Base-by-base conservation (phyloP, 1,140 invertebrate species). In the Ips typographus region DNA sequence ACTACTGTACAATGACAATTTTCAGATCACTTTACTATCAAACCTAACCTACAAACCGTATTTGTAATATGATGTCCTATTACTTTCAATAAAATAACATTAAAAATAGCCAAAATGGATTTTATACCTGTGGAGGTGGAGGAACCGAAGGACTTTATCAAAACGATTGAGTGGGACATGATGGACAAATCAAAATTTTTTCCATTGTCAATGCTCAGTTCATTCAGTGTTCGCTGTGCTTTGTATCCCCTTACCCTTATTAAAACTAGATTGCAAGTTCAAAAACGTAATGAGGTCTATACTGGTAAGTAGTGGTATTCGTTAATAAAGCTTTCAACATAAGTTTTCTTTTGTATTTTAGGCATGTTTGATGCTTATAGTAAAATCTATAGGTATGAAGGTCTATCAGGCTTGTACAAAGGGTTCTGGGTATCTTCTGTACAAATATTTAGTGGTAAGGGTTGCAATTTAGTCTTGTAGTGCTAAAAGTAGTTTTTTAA, bases 121-220 rank as follows among this genome's bases (percentile, higher is more conserved):
- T 71, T 71, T 65, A 60, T 71, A 6, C 57, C 69, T 37, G 69
- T 71, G 22, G 47, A 71, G 5, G 63, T 65, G 37, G 40, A 62
- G 2, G 69, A 71, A 2, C 40, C n/a, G 2, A 51, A 71, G 51
- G 63, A 64, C 40, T 70, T 89, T 56, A 92, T 95, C 71, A 88
- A 88, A 44, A 94, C 90, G n/a, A 98, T 99, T 72, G 95, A 99
- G 83, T 98, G 96, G 94, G 87, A 97, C 68, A 98, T 99, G 95
- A 94, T 99, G 94, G 93, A 99, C 81, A 97, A 98, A 77, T 88
- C 85, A 80, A 96, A 89, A 86, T 96, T 91, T 85, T 96, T 89
- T 77, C 95, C 96, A 2, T 81, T 98, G 47, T 97, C 94, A 57
- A 92, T 98, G 84, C 81, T 96, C 6, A 88, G 87, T 75, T 92